Conservation (phyloP, 1,140 invertebrate species). For the Trichonephila clavipes region DNA sequence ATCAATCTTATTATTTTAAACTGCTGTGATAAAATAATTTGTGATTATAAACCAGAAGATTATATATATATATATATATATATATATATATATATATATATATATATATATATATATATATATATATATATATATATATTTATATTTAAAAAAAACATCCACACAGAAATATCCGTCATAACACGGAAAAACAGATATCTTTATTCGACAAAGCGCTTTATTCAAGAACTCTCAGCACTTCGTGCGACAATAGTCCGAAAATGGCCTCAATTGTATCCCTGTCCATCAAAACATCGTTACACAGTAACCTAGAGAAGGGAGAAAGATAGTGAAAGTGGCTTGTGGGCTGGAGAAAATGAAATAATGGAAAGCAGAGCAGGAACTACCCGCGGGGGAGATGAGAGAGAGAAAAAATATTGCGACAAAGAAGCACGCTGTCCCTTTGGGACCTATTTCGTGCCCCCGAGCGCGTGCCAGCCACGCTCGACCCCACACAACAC, state of each 20-base stretch:
- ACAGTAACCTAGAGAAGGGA: constrained; percentile 13
- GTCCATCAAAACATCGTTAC: not conserved
- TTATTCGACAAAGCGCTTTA: not conserved
- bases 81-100: too few species aligned
- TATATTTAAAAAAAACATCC: too few species aligned
- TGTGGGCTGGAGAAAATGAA: not conserved
- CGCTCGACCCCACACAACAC: constrained; percentile 23
- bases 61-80: too few species aligned
- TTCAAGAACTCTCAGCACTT: not conserved
- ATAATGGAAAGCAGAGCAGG: not conserved
- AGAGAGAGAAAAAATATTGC: constrained; percentile 5
- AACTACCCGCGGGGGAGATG: not conserved
- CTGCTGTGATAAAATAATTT: too few species aligned
- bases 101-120: too few species aligned
- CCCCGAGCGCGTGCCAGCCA: constrained; percentile 62
- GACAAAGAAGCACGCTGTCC: constrained; percentile 46
- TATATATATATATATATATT: too few species aligned
- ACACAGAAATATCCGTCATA: too few species aligned
- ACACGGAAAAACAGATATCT: too few species aligned
- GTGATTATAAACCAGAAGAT: too few species aligned
- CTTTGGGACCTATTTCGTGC: constrained; percentile 12
- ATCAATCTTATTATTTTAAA: too few species aligned
- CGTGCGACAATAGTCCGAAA: not conserved
- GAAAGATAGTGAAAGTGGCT: constrained; percentile 19
- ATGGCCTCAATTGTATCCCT: not conserved